phyloP scores from a whole-genome alignment of 2,888 invertebrate genomes.

The Carabus problematicus region DNA sequence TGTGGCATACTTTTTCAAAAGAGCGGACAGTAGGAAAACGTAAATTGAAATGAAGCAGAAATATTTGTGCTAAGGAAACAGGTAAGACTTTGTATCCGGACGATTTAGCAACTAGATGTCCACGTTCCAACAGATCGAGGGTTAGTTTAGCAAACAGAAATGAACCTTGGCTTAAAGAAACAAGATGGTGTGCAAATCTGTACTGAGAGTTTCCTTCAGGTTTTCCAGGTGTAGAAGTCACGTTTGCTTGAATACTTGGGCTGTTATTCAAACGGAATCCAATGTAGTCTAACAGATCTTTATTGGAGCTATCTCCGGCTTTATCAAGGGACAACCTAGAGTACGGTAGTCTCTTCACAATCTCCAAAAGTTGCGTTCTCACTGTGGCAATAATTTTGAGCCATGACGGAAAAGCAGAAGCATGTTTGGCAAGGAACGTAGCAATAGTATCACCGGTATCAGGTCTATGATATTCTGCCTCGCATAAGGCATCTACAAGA shows the following conservation, averaged over 20 bases:
- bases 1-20: conserved; percentile 88
- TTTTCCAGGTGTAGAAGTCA: conserved; percentile 72
- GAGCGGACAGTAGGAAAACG: conserved; percentile 89
- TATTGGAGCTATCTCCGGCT: conserved; percentile 74
- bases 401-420: conserved; percentile 85
- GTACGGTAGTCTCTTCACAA: conserved; percentile 84
- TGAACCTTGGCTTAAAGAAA: conserved; percentile 84
- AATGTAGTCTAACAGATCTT: conserved; percentile 88
- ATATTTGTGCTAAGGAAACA: conserved; percentile 87
- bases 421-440: conserved; percentile 83
- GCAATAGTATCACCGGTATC: conserved; percentile 94
- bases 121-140: conserved; percentile 89
- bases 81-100: conserved; percentile 93
- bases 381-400: conserved; percentile 89
- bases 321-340: conserved; percentile 78
- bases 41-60: conserved; percentile 88
- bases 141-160: conserved; percentile 92
- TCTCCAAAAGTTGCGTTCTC: conserved; percentile 81
- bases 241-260: conserved; percentile 84
- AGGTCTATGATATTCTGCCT: conserved; percentile 94
- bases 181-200: conserved; percentile 86
- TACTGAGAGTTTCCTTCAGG: conserved; percentile 71
- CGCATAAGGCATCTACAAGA: conserved; percentile 90
- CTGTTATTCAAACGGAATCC: conserved; percentile 81
- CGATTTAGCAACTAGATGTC: conserved; percentile 91